Evolutionary conservation across 1,140 invertebrate genomes (phyloP), one percentile per base, ranked within the genome.

Genomic region (Dendrolimus kikuchii): DNA sequence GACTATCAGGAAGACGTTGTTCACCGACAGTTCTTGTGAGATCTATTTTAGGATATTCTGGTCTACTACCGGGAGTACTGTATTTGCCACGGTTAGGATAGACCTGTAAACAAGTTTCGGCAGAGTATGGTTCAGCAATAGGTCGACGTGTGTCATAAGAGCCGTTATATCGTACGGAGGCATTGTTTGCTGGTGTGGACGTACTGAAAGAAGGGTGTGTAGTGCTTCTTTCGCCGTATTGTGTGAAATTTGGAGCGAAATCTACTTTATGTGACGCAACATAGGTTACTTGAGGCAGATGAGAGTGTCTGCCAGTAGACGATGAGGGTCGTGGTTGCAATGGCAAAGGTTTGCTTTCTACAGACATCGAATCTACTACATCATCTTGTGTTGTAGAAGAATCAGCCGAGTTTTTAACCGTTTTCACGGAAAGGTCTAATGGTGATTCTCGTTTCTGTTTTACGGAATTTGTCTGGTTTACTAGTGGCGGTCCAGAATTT

Each of bases 381-480:
- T 94, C 92, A 65, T 94, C 93, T 67, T 92, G 90, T 0, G 92
- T 92, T 1, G 95, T 95, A 0, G 94, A 95, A 1, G 94, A 95
- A 77, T 96, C 94, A 0, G 94, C 94, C 1, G 94, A 93, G 41
- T 94, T 95, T 66, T 94, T 92, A 0, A 96, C 92, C 0, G 94
- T 95, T 73, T 95, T 95, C 40, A 96, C 94, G 0, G 94, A 95
- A 7, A 96, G 85, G 80, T 96, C 95, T 46, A 96, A 74, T 0
- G 94, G 94, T 1, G 93, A 95, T 71, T 95, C 93, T 40, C 91
- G 88, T 75, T 91, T 93, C 49, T 82, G 81, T 69, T 85, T 79
- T 46, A 72, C 76, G 64, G 62, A 62, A 51, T 62, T 57, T 4
- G 50, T 23, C 40, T 58, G 58, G 48, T 44, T 57, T 5, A 43